Evolutionary conservation across 2,888 invertebrate species (phyloP).

Genomic region (Ormyrus pomaceus): DNA sequence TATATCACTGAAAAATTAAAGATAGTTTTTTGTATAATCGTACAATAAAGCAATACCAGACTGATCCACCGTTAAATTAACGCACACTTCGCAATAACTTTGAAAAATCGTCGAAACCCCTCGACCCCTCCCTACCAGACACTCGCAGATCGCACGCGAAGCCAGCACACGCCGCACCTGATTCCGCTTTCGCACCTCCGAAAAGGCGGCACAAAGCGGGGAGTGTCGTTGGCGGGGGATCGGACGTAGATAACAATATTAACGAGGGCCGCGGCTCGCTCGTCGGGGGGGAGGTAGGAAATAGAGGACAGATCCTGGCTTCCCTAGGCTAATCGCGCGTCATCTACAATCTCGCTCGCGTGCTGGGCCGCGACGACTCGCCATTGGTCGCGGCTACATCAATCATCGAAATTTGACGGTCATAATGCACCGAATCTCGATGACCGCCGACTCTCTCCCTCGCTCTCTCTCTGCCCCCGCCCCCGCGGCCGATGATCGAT

Average conservation of each 20-base stretch:
- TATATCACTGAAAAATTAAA: too few species aligned
- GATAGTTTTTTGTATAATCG: too few species aligned
- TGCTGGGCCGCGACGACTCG: not conserved
- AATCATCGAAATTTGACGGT: conserved; percentile 72
- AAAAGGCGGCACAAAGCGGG: too few species aligned
- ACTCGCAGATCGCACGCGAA: too few species aligned
- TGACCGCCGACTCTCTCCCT: conserved; percentile 56
- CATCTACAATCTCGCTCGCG: conserved; percentile 34
- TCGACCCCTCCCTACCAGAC: too few species aligned
- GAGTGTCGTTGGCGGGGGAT: too few species aligned
- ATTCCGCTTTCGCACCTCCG: too few species aligned
- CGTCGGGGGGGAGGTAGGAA: not conserved
- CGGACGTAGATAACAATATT: not conserved
- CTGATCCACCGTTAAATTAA: too few species aligned
- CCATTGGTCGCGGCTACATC: conserved; percentile 62
- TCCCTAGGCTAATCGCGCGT: conserved; percentile 29
- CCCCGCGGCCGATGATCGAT: conserved; percentile 64
- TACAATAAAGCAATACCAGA: too few species aligned
- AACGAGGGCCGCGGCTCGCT: not conserved
- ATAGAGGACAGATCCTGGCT: conserved; percentile 16
- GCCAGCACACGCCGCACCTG: too few species aligned
- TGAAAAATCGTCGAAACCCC: too few species aligned
- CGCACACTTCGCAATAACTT: too few species aligned
- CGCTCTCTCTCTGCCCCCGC: not conserved
- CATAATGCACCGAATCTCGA: conserved; percentile 66